phyloP scores from a whole-genome alignment of 2,888 invertebrate species.

The Caradrina clavipalpis region DNA sequence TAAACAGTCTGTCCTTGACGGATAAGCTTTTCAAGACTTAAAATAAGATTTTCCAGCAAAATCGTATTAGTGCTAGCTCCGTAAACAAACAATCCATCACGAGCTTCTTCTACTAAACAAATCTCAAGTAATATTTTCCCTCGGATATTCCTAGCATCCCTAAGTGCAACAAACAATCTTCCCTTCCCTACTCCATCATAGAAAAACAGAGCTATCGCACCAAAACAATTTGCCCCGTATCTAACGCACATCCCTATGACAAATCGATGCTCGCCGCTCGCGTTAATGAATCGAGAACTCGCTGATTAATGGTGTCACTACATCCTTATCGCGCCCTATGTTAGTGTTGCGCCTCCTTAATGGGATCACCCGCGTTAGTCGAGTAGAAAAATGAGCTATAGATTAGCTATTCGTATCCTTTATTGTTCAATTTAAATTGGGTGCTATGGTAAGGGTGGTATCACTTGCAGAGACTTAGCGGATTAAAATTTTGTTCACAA shows the following conservation, averaged over 20 bases:
- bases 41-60: background rate
- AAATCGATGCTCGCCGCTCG: slow-evolving; percentile 81
- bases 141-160: slow-evolving; percentile 42
- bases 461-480: slow-evolving; percentile 8
- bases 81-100: slow-evolving; percentile 45
- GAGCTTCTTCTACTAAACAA: slow-evolving; percentile 11
- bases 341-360: slow-evolving; percentile 84
- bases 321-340: slow-evolving; percentile 77
- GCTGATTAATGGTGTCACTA: slow-evolving; percentile 87
- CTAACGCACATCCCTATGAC: slow-evolving; percentile 82
- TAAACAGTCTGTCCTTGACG: background rate
- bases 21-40: slow-evolving; percentile 14
- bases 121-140: slow-evolving; percentile 47
- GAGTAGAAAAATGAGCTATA: slow-evolving; percentile 66
- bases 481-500: slow-evolving; percentile 14
- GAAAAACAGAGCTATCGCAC: slow-evolving; percentile 58
- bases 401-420: slow-evolving; percentile 59
- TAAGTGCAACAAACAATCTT: slow-evolving; percentile 46
- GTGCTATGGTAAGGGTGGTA: slow-evolving; percentile 37
- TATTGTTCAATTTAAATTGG: slow-evolving; percentile 66
- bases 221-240: slow-evolving; percentile 65
- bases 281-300: slow-evolving; percentile 86
- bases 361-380: slow-evolving; percentile 80
- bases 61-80: slow-evolving; percentile 11
- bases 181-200: slow-evolving; percentile 54